Evolutionary conservation across 2,888 invertebrate genomes (phyloP).

Genomic region (Gisinianus flammeolus): DNA sequence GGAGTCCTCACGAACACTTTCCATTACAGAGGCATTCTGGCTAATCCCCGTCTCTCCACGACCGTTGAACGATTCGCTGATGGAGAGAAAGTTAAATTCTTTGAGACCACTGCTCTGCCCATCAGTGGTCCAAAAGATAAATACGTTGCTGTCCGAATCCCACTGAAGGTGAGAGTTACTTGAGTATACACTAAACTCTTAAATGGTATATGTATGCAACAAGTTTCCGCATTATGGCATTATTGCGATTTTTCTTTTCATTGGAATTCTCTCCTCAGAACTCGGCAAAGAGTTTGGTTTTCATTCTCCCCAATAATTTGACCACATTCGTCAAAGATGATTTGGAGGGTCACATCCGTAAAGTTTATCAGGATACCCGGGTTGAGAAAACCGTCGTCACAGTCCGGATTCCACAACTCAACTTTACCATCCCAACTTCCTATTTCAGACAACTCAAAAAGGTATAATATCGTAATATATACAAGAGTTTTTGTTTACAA

Average conservation of each 20-base stretch:
- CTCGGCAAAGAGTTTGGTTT: slow-evolving; percentile 50
- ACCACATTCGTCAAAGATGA: slow-evolving; percentile 42
- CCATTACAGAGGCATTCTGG: slow-evolving; percentile 50
- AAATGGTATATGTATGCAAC: too few species aligned
- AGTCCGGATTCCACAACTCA: slow-evolving; percentile 50
- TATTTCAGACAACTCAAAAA: slow-evolving; percentile 53
- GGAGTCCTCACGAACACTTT: slow-evolving; percentile 53
- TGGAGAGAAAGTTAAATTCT: slow-evolving; percentile 49
- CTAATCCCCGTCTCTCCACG: slow-evolving; percentile 46
- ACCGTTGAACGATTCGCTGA: slow-evolving; percentile 45
- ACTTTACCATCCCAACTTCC: slow-evolving; percentile 53
- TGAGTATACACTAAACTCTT: too few species aligned
- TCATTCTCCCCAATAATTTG: slow-evolving; percentile 50
- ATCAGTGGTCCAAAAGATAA: slow-evolving; percentile 45
- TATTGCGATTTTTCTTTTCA: too few species aligned
- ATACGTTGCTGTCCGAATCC: slow-evolving; percentile 48
- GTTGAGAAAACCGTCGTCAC: slow-evolving; percentile 46
- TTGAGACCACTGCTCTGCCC: slow-evolving; percentile 52
- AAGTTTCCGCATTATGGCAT: too few species aligned
- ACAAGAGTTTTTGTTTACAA: background rate
- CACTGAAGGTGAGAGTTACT: slow-evolving; percentile 49
- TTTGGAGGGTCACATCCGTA: slow-evolving; percentile 48
- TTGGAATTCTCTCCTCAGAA: slow-evolving; percentile 42
- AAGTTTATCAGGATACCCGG: slow-evolving; percentile 42
- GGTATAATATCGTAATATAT: slow-evolving; percentile 31